phyloP scores from a whole-genome alignment of 2,888 invertebrate genomes.

The Cryptus armator region DNA sequence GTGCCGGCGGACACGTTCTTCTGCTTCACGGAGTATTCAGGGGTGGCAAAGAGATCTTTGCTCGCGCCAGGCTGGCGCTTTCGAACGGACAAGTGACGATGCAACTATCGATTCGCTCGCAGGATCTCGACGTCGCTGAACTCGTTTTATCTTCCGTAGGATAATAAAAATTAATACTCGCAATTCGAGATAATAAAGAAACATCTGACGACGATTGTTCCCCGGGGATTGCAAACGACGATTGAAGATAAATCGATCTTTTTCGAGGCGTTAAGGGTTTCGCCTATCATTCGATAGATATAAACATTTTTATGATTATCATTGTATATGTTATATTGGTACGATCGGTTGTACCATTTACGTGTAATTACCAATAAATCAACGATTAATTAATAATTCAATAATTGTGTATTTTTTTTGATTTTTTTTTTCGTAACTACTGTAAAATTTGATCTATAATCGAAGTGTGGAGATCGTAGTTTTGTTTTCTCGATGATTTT shows the following conservation, averaged over 20 bases:
- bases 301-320: conserved; percentile 35
- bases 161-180: conserved; percentile 84
- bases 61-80: conserved; percentile 93
- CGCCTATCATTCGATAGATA: conserved; percentile 1
- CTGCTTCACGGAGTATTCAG: conserved; percentile 95
- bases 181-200: not conserved
- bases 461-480: no score
- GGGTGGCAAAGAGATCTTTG: conserved; percentile 95
- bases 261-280: not conserved
- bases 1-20: conserved; percentile 93
- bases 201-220: not conserved
- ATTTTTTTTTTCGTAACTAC: not conserved
- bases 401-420: not conserved
- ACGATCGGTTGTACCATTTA: conserved; percentile 34
- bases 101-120: conserved; percentile 96
- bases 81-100: conserved; percentile 94
- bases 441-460: no score
- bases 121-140: conserved; percentile 94
- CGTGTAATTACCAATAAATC: conserved; percentile 35
- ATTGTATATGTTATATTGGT: conserved; percentile 42
- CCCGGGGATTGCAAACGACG: not conserved
- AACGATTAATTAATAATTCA: conserved; percentile 34
- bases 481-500: no score
- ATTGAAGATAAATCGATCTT: not conserved
- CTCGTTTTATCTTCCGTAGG: conserved; percentile 95